Conservation (phyloP, 2,113 vertebrate species). For the Mirounga angustirostris region DNA sequence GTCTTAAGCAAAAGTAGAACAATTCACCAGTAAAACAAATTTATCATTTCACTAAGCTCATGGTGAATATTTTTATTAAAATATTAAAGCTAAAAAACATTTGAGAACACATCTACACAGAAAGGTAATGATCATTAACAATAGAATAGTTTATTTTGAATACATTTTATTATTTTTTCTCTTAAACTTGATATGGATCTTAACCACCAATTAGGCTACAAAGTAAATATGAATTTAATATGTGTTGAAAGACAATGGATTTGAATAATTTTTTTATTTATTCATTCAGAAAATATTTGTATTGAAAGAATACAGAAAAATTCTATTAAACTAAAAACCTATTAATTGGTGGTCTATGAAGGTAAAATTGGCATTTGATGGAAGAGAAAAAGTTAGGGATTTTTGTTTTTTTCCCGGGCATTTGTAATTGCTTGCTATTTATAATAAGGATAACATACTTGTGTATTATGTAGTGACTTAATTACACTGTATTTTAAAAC, state of each 20-base stretch:
- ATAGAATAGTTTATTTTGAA: background rate
- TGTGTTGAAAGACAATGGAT: background rate
- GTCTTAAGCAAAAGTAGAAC: background rate
- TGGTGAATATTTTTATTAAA: conserved; percentile 14
- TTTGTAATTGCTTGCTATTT: background rate
- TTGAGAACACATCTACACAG: background rate
- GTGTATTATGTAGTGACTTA: background rate
- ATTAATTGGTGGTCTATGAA: background rate
- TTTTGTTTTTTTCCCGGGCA: background rate
- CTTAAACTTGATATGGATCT: background rate
- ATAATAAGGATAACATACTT: background rate
- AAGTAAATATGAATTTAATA: background rate
- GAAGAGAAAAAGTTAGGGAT: background rate
- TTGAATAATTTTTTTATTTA: background rate
- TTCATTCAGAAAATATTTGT: conserved; percentile 5
- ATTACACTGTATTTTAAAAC: background rate
- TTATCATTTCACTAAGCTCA: background rate
- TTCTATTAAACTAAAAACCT: background rate
- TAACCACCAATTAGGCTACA: background rate
- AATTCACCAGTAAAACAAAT: background rate
- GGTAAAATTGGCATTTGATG: background rate
- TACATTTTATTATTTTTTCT: background rate
- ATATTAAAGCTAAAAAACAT: background rate
- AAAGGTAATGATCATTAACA: background rate
- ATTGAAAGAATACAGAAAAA: background rate